Base-by-base conservation (phyloP, 2,888 invertebrate species). In the Pseudanteris insignis region DNA sequence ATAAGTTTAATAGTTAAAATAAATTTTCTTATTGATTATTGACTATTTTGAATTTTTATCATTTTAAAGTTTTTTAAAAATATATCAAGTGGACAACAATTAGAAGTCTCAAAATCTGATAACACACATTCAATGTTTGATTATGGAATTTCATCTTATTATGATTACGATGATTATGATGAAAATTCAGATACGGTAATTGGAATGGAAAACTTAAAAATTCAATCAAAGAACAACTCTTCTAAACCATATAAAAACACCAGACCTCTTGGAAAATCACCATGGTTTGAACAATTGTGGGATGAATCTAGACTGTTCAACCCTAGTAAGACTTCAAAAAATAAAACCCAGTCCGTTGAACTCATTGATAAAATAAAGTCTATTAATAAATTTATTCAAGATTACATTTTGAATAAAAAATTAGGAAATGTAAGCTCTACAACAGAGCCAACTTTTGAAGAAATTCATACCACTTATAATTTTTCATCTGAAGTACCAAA, bases 401-500 rank as follows among this genome's bases (percentile, higher is more conserved):
- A 5, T 12, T 18, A 33, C 13, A 18, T 15, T 2, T 9, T 33
- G 13, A 14, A 33, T 9, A 33, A 33, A 3, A 8, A 3, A 8
- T 12, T 13, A 6, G 6, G 12, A 30, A 9, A 33, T 2, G 5
- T 18, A 18, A 33, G 9, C 9, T n/a, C 26, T 2, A n/a, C 5
- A 26, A 26, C 6, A 26, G 8, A 26, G n/a, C 6, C 6, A 26
- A n/a, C 5, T 2, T 4, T n/a, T 26, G 26, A n/a, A 26, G 9
- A 18, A 18, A 5, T 18, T 13, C n/a, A n/a, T n/a, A n/a, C n/a
- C n/a, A n/a, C n/a, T n/a, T n/a, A 33, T 6, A 18, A 33, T 6
- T 33, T 33, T 18, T 18, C 33, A n/a, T 2, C 8, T 1, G 18
- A 33, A 11, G 33, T 33, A 7, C 33, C 33, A 18, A 34, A 21